A percentile compares a stretch with the other conserved stretches of the same genome.
phyloP scores from a whole-genome alignment of 2,888 invertebrate species.

The Nephrotoma appendiculata region DNA sequence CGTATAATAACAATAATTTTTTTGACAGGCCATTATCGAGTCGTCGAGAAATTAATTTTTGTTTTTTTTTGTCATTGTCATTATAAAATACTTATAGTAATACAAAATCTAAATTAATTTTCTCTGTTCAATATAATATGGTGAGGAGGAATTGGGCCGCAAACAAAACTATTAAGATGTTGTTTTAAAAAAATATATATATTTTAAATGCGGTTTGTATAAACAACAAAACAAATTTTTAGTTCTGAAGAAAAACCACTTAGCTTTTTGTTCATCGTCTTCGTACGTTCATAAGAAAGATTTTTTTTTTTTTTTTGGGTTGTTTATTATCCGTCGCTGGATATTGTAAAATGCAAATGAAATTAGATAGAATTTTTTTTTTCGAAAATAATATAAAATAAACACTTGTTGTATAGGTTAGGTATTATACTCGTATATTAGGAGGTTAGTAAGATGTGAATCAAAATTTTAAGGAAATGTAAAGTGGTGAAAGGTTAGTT shows the following conservation, averaged over 20 bases:
- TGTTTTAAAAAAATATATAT: not conserved
- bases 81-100: not conserved
- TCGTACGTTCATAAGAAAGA: not conserved
- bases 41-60: not conserved
- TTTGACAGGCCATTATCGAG: not conserved
- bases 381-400: not conserved
- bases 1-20: not conserved
- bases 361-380: not conserved
- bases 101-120: not conserved
- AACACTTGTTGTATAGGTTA: not conserved
- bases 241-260: not conserved
- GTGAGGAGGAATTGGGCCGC: not conserved
- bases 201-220: not conserved
- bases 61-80: not conserved
- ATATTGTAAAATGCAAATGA: not conserved
- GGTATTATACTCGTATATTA: not conserved
- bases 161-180: not conserved
- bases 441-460: not conserved
- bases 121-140: not conserved
- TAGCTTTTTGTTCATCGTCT: not conserved
- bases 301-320: not conserved
- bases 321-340: not conserved
- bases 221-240: not conserved
- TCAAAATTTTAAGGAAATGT: not conserved
- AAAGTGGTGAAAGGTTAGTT: not conserved